phyloP scores from a whole-genome alignment of 2,113 vertebrate species.

The Oncorhynchus kisutch region DNA sequence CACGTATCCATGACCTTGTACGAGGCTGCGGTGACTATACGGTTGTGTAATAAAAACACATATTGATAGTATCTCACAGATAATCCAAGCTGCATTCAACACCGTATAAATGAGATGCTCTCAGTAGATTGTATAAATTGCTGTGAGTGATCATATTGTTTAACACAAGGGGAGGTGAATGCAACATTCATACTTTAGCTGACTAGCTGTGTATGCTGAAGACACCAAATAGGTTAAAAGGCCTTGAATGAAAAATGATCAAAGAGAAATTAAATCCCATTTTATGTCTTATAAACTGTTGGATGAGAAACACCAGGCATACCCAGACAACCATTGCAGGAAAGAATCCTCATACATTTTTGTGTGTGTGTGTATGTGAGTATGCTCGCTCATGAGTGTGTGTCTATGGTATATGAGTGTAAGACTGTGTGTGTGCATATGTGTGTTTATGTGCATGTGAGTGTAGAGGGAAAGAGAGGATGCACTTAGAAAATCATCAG shows the following conservation, averaged over 20 bases:
- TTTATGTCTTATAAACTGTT: conserved; percentile 22
- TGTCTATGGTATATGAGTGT: background rate
- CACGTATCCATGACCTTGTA: background rate
- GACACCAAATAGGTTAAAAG: conserved; percentile 14
- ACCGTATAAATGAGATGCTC: background rate
- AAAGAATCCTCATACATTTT: background rate
- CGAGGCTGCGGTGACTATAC: background rate
- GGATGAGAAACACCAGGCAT: conserved; percentile 31
- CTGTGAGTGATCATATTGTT: too few species aligned
- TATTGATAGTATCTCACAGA: conserved; percentile 16
- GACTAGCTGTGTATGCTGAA: conserved; percentile 21
- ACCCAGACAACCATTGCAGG: conserved; percentile 19
- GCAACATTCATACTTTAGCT: conserved; percentile 19
- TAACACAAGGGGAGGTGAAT: conserved; percentile 1
- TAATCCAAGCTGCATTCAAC: conserved; percentile 2
- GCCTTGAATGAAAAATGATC: conserved; percentile 6
- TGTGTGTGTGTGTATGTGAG: conserved; percentile 1
- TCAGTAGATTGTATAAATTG: too few species aligned
- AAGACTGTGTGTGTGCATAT: background rate
- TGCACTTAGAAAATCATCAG: background rate
- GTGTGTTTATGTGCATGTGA: conserved; percentile 2
- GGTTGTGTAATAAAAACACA: conserved; percentile 16
- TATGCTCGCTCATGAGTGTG: conserved; percentile 1
- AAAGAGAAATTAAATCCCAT: conserved; percentile 36
- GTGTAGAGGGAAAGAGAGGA: background rate